A percentile compares a stretch with the other conserved stretches of the same genome.
Conservation (phyloP, 2,888 invertebrate genomes). For the Dichetophora obliterata region DNA sequence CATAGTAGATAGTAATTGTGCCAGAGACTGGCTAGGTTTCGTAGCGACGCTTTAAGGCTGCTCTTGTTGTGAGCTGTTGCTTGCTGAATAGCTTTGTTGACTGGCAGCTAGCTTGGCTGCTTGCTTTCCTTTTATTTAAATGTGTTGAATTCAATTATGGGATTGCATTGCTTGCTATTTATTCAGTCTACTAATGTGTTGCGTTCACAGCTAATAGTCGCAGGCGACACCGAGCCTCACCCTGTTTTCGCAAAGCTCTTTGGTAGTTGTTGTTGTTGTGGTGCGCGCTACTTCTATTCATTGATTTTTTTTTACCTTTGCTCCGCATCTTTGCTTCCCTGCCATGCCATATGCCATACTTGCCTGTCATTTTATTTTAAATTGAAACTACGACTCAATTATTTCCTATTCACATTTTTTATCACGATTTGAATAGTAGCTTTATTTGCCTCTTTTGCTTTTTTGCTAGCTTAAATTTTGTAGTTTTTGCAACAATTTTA, state of each 20-base stretch:
- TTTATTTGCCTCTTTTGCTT: too few relatives aligned
- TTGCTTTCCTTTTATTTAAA: background rate
- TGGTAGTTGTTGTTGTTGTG: background rate
- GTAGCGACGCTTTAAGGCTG: background rate
- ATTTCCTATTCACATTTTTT: background rate
- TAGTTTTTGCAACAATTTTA: too few relatives aligned
- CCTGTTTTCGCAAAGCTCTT: background rate
- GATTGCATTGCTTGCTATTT: background rate
- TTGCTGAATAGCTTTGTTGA: background rate
- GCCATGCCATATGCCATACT: background rate
- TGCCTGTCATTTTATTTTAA: background rate
- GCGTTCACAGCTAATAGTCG: background rate
- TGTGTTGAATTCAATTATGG: slow-evolving; percentile 13
- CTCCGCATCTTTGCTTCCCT: background rate
- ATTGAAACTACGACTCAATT: slow-evolving; percentile 7
- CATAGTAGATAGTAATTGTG: too few relatives aligned
- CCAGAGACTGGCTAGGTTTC: background rate
- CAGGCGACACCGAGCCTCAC: background rate
- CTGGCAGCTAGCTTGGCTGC: background rate
- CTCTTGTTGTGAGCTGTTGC: background rate
- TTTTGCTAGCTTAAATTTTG: too few relatives aligned
- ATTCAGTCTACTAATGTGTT: background rate
- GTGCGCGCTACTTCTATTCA: background rate
- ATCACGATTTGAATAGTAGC: too few relatives aligned
- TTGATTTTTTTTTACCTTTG: background rate